Evolutionary conservation across 1,140 invertebrate species (phyloP).

Genomic region (Anadara kagoshimensis): DNA sequence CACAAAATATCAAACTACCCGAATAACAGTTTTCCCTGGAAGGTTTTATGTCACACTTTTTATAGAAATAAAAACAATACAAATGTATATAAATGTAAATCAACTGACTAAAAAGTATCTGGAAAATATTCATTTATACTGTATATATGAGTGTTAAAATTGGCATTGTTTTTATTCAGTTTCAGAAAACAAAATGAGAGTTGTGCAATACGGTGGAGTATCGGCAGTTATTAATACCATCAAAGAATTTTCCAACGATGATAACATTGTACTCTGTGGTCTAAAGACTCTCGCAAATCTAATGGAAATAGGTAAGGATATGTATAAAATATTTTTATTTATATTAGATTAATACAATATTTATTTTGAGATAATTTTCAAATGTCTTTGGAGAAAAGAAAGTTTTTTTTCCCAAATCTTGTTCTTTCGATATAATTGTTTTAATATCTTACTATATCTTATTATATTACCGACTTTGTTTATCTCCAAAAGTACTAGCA

Average conservation of each 20-base stretch:
- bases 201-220: slow-evolving; percentile 4
- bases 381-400: not conserved
- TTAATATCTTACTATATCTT: not conserved
- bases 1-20: too few species aligned
- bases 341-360: not conserved
- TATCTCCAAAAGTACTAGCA: not conserved
- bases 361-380: not conserved
- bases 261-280: not conserved
- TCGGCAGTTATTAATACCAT: slow-evolving; percentile 8
- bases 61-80: too few species aligned
- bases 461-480: not conserved
- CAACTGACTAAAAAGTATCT: too few species aligned
- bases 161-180: not conserved
- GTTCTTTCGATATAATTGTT: not conserved
- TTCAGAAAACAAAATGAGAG: slow-evolving; percentile 1
- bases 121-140: too few species aligned
- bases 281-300: slow-evolving; percentile 6
- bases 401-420: not conserved
- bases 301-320: slow-evolving; percentile 10
- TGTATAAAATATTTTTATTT: not conserved
- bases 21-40: too few species aligned
- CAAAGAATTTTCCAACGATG: too few species aligned
- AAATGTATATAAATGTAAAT: too few species aligned
- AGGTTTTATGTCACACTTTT: too few species aligned
- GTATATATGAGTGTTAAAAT: too few species aligned